Conservation (phyloP, 2,797 vertebrate species). For the Microtus agrestis region DNA sequence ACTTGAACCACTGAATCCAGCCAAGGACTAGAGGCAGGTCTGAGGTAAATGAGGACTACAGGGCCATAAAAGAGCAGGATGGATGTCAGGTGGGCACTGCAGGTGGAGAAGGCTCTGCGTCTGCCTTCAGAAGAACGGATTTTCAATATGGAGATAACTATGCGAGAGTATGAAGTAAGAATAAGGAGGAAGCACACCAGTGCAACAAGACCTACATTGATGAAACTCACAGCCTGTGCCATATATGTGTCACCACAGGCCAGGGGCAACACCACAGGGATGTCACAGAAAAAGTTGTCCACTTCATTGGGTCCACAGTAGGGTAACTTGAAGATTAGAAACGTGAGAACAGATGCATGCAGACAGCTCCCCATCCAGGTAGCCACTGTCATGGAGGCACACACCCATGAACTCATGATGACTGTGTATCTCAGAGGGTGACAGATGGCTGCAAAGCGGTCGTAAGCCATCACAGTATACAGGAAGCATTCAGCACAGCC, state of each 20-base stretch:
- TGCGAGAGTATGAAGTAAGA: slow-evolving; percentile 55
- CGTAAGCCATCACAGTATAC: slow-evolving; percentile 72
- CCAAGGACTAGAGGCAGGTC: slow-evolving; percentile 65
- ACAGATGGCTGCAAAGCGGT: slow-evolving; percentile 73
- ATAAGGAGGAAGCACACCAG: slow-evolving; percentile 60
- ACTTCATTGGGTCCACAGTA: slow-evolving; percentile 67
- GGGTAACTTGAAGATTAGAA: slow-evolving; percentile 58
- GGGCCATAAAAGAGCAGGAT: slow-evolving; percentile 76
- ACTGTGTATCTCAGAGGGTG: slow-evolving; percentile 58
- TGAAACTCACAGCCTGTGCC: slow-evolving; percentile 63
- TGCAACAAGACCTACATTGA: slow-evolving; percentile 47
- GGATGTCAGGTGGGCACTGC: slow-evolving; percentile 72
- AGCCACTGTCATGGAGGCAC: background rate
- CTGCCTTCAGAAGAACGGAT: slow-evolving; percentile 64
- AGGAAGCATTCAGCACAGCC: slow-evolving; percentile 72
- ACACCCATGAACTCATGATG: slow-evolving; percentile 64
- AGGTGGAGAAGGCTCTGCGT: slow-evolving; percentile 71
- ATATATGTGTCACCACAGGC: slow-evolving; percentile 66
- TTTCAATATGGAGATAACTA: slow-evolving; percentile 68
- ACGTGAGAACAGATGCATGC: slow-evolving; percentile 44
- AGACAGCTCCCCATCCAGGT: slow-evolving; percentile 69
- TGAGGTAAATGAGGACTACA: slow-evolving; percentile 73
- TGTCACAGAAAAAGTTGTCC: slow-evolving; percentile 72
- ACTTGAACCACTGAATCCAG: slow-evolving; percentile 69
- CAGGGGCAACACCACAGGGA: slow-evolving; percentile 60